Conservation (phyloP, 2,888 invertebrate species). For the Eupeodes luniger region DNA sequence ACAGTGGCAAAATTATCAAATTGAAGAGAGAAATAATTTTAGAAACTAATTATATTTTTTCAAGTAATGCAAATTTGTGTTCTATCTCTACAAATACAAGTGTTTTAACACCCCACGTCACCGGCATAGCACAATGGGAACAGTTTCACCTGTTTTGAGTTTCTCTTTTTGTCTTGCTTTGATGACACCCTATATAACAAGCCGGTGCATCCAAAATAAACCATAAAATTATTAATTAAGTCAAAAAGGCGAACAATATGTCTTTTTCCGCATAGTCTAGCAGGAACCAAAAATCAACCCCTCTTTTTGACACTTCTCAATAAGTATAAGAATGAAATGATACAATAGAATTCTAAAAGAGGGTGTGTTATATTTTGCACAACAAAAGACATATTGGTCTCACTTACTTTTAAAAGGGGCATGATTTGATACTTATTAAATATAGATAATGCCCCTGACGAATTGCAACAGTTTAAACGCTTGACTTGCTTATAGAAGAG, state of each 20-base stretch:
- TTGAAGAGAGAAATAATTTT: too few species aligned
- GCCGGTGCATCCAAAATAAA: constrained; percentile 70
- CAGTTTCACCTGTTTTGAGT: constrained; percentile 53
- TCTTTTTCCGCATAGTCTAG: background rate
- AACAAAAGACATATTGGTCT: constrained; percentile 13
- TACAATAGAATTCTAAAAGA: constrained; percentile 9
- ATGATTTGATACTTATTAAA: constrained; percentile 53
- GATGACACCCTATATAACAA: constrained; percentile 72
- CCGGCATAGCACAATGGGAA: constrained; percentile 35
- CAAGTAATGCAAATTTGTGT: too few species aligned
- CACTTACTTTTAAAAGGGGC: background rate
- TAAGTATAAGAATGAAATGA: background rate
- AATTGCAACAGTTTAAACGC: constrained; percentile 58
- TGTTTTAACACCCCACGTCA: too few species aligned
- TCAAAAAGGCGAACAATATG: constrained; percentile 71
- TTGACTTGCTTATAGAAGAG: constrained; percentile 35
- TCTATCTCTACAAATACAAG: too few species aligned
- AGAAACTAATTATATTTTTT: too few species aligned
- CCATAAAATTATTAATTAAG: constrained; percentile 76
- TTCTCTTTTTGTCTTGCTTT: background rate
- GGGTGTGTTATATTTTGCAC: constrained; percentile 46
- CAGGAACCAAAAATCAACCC: constrained; percentile 4
- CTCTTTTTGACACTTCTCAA: constrained; percentile 36
- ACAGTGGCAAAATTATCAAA: too few species aligned
- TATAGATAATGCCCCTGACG: constrained; percentile 66